These are phyloP conservation scores for Hormaphis cornu DNA, from an alignment of 1,140 invertebrate genomes.

Conservation along the genomic window DNA sequence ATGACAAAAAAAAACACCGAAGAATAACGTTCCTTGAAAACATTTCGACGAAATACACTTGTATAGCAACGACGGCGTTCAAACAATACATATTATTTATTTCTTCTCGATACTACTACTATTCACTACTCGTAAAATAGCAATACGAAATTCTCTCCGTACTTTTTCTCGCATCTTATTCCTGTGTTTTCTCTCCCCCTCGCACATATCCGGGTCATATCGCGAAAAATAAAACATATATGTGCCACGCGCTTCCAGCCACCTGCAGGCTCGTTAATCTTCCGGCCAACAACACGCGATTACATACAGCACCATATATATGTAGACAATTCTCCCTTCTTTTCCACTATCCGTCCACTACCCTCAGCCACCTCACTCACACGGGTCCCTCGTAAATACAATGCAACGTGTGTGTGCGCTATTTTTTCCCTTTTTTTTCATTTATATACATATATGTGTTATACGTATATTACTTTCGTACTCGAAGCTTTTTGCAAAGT, in stretches of 20 bases:
- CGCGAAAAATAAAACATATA: slow-evolving; percentile 27
- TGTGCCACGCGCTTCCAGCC: slow-evolving; percentile 25
- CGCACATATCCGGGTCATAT: slow-evolving; percentile 5
- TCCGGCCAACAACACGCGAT: slow-evolving; percentile 30
- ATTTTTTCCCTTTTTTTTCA: background rate
- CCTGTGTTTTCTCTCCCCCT: slow-evolving; percentile 6
- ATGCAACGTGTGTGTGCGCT: background rate
- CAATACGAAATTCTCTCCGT: too few relatives aligned
- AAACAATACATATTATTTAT: background rate
- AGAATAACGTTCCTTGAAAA: too few relatives aligned
- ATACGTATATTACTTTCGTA: background rate
- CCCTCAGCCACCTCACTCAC: too few relatives aligned
- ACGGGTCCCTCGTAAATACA: background rate
- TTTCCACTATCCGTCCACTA: background rate
- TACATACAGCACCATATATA: slow-evolving; percentile 30
- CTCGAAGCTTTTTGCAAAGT: slow-evolving; percentile 11
- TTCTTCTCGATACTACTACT: background rate
- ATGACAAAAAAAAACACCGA: too few relatives aligned
- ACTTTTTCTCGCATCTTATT: slow-evolving; percentile 15
- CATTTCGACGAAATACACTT: background rate
- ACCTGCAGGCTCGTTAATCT: slow-evolving; percentile 33
- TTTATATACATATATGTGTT: background rate
- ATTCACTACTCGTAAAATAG: too few relatives aligned
- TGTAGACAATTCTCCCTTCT: background rate
- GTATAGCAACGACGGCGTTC: background rate